These are phyloP conservation scores for Melanostoma mellinum DNA, from an alignment of 2,888 invertebrate species.

Conservation along the genomic window DNA sequence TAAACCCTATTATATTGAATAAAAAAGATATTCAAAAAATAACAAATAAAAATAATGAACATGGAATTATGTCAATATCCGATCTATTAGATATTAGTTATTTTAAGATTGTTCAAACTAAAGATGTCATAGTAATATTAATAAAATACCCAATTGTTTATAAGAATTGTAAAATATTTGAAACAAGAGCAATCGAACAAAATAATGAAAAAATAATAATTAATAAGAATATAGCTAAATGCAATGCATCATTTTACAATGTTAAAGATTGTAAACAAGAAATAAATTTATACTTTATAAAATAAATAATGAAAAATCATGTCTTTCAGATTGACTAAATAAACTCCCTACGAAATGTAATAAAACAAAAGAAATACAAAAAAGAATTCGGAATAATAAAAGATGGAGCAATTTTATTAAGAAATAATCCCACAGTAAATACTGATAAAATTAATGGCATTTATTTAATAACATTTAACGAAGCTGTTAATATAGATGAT, in stretches of 20 bases:
- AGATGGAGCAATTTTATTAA: slow-evolving; percentile 1
- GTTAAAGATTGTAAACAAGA: slow-evolving; percentile 7
- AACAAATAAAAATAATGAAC: too few relatives aligned
- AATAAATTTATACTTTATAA: not conserved
- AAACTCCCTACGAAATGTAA: not conserved
- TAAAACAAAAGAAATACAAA: slow-evolving; percentile 1
- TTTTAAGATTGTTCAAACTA: too few relatives aligned
- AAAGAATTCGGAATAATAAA: not conserved
- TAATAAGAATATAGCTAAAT: slow-evolving; percentile 8
- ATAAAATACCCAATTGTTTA: not conserved
- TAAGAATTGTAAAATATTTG: slow-evolving; percentile 7
- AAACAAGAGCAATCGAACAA: slow-evolving; percentile 12
- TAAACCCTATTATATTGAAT: too few relatives aligned
- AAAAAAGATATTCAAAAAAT: too few relatives aligned
- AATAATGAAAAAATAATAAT: slow-evolving; percentile 8
- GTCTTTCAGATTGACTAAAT: not conserved
- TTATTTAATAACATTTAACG: not conserved
- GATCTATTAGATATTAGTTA: too few relatives aligned
- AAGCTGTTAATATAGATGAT: not conserved
- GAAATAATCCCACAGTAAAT: not conserved
- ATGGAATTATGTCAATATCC: too few relatives aligned
- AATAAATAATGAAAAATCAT: slow-evolving; percentile 1
- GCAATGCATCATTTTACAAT: slow-evolving; percentile 2
- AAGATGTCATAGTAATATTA: too few relatives aligned
- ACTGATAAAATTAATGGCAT: not conserved